phyloP scores from a whole-genome alignment of 2,888 invertebrate genomes.

The Parnassius smintheus region DNA sequence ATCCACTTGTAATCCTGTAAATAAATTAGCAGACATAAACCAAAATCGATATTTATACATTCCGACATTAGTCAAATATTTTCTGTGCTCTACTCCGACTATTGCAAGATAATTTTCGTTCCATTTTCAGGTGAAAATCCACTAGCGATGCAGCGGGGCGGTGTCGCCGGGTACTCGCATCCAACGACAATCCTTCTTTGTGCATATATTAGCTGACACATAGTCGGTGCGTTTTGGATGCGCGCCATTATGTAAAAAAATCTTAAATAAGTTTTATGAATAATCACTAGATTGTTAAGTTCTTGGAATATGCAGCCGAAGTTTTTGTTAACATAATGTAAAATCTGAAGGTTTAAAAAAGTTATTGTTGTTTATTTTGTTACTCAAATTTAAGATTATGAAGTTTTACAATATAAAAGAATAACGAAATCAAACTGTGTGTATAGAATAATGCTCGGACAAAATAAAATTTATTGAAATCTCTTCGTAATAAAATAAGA shows the following conservation, averaged over 20 bases:
- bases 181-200: constrained; percentile 56
- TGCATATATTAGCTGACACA: constrained; percentile 65
- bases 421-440: background rate
- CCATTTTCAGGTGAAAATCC: constrained; percentile 72
- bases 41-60: constrained; percentile 8
- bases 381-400: background rate
- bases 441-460: background rate
- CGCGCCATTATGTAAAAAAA: constrained; percentile 47
- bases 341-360: background rate
- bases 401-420: background rate
- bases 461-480: too few species aligned
- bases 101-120: constrained; percentile 29
- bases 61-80: constrained; percentile 12
- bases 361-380: background rate
- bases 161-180: constrained; percentile 49
- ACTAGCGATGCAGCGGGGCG: constrained; percentile 75
- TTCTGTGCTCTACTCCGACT: constrained; percentile 3
- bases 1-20: background rate
- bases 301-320: constrained; percentile 3
- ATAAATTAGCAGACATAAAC: background rate
- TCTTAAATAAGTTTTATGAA: constrained; percentile 6
- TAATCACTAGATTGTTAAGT: constrained; percentile 7
- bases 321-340: background rate
- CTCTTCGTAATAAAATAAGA: background rate
- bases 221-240: constrained; percentile 61